These are phyloP conservation scores for Orius laevigatus DNA, from an alignment of 1,140 invertebrate species.

Conservation along the genomic window DNA sequence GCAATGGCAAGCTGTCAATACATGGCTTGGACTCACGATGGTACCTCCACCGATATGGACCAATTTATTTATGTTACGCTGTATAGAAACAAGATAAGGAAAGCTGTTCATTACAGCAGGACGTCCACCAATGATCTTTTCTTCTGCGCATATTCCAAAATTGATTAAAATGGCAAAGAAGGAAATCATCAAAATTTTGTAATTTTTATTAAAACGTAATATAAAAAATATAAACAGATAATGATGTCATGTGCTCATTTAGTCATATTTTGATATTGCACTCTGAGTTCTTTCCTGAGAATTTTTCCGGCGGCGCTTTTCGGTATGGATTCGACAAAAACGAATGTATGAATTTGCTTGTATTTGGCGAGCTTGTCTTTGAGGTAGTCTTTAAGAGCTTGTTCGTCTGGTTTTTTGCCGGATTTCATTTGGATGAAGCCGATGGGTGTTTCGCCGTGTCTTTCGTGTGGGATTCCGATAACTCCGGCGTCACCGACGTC, in stretches of 20 bases:
- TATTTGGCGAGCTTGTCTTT: slow-evolving; percentile 41
- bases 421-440: slow-evolving; percentile 41
- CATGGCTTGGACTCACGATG: not conserved
- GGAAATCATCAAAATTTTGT: too few species aligned
- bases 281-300: slow-evolving; percentile 40
- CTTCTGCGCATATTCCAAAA: too few species aligned
- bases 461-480: slow-evolving; percentile 47
- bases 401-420: slow-evolving; percentile 25
- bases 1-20: slow-evolving; percentile 1
- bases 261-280: slow-evolving; percentile 9
- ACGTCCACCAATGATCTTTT: not conserved
- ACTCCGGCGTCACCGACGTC: slow-evolving; percentile 51
- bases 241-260: too few species aligned
- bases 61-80: not conserved
- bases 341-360: slow-evolving; percentile 50
- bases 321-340: slow-evolving; percentile 50
- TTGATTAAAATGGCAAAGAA: too few species aligned
- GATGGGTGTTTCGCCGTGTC: slow-evolving; percentile 44
- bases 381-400: slow-evolving; percentile 39
- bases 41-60: not conserved
- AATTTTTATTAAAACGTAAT: too few species aligned
- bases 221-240: too few species aligned
- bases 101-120: not conserved
- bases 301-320: slow-evolving; percentile 62
- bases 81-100: not conserved